A percentile compares a stretch with the other conserved stretches of the same genome.
Conservation (phyloP, 2,888 invertebrate species). For the Drosophila formosana region DNA sequence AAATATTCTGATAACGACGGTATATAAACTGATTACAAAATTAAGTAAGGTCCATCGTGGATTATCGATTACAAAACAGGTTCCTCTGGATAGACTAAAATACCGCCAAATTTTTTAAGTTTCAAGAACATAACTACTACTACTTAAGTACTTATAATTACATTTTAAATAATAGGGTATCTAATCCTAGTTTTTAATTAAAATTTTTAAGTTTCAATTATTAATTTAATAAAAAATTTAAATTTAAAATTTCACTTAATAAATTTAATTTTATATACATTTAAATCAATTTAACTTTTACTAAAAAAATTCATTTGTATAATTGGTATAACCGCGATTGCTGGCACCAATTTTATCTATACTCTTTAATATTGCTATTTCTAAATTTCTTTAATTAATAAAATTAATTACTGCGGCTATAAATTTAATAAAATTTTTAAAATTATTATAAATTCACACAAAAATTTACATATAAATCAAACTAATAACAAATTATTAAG, state of each 20-base stretch:
- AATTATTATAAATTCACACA: slow-evolving; percentile 84
- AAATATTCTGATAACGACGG: slow-evolving; percentile 88
- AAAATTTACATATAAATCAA: slow-evolving; percentile 87
- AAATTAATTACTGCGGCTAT: slow-evolving; percentile 86
- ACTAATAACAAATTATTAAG: slow-evolving; percentile 85
- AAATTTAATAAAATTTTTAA: slow-evolving; percentile 85
- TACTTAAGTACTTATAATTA: slow-evolving; percentile 85
- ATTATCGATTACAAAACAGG: slow-evolving; percentile 89
- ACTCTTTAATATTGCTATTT: slow-evolving; percentile 87
- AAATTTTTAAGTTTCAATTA: slow-evolving; percentile 87
- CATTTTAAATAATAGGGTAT: slow-evolving; percentile 88
- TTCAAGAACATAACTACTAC: slow-evolving; percentile 88
- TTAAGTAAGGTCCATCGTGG: slow-evolving; percentile 85
- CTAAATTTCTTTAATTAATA: slow-evolving; percentile 88
- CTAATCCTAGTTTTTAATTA: slow-evolving; percentile 88
- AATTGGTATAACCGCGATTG: slow-evolving; percentile 90
- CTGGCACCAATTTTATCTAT: slow-evolving; percentile 87
- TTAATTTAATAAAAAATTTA: slow-evolving; percentile 85
- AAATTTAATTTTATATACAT: slow-evolving; percentile 87
- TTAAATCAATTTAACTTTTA: slow-evolving; percentile 64
- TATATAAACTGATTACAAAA: slow-evolving; percentile 89
- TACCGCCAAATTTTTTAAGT: slow-evolving; percentile 90
- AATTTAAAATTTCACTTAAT: slow-evolving; percentile 81
- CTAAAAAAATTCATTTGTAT: slow-evolving; percentile 87
- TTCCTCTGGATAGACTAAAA: slow-evolving; percentile 90